These are phyloP conservation scores for Helicoverpa armigera DNA, from an alignment of 1,140 invertebrate species.

Conservation along the genomic window DNA sequence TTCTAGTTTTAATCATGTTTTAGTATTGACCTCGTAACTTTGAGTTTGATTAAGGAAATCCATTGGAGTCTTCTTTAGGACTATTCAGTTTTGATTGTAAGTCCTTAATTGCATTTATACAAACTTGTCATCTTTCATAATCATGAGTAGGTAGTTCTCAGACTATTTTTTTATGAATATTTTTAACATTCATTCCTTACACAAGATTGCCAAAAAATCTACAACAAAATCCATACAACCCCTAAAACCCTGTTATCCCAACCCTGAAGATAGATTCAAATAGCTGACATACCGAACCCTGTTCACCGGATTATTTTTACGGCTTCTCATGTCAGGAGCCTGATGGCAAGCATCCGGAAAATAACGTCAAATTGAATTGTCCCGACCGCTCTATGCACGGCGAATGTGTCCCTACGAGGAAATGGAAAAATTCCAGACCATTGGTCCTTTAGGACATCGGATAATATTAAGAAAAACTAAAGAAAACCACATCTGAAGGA, in stretches of 20 bases:
- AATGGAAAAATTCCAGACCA: conserved; percentile 32
- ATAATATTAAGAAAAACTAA: too few relatives aligned
- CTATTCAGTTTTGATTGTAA: too few relatives aligned
- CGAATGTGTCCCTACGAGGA: conserved; percentile 1
- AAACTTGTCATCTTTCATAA: too few relatives aligned
- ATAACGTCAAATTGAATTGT: conserved; percentile 53
- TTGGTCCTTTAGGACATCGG: too few relatives aligned
- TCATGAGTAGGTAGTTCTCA: too few relatives aligned
- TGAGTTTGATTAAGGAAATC: too few relatives aligned
- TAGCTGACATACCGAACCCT: not conserved
- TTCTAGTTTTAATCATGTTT: not conserved
- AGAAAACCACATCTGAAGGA: not conserved
- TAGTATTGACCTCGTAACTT: not conserved
- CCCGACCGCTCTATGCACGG: not conserved
- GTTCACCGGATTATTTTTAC: conserved; percentile 49
- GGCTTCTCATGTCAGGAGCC: conserved; percentile 2
- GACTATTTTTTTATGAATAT: too few relatives aligned
- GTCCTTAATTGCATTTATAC: too few relatives aligned
- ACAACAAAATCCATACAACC: not conserved
- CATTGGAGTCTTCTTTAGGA: too few relatives aligned
- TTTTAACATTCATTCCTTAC: not conserved
- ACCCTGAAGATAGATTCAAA: conserved; percentile 19
- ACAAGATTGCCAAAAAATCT: not conserved
- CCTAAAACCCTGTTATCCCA: not conserved
- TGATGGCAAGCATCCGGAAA: conserved; percentile 44